Evolutionary conservation across 2,113 vertebrate genomes (phyloP).

Genomic region (Trogon surrucura): DNA sequence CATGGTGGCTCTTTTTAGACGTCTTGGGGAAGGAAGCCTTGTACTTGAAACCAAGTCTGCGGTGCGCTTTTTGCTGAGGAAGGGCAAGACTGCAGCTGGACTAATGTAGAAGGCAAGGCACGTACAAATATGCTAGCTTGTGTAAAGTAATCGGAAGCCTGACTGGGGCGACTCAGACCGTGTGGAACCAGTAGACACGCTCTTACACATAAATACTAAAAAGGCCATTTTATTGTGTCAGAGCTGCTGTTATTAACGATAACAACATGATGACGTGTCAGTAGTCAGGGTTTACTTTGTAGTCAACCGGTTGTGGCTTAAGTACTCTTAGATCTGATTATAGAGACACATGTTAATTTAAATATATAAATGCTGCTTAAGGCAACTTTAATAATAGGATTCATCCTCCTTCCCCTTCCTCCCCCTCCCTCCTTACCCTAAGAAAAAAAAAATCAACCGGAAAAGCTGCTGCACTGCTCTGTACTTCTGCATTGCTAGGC

Average conservation of each 20-base stretch:
- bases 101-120: fast-evolving
- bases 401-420: slow-evolving; percentile 33
- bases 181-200: background rate
- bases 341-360: slow-evolving; percentile 25
- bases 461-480: slow-evolving; percentile 37
- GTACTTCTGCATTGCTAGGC: slow-evolving; percentile 37
- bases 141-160: background rate
- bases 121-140: fast-evolving
- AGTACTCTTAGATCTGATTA: slow-evolving; percentile 18
- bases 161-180: fast-evolving
- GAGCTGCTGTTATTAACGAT: background rate
- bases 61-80: background rate
- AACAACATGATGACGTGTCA: background rate
- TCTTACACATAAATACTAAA: background rate
- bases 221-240: background rate
- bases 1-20: background rate
- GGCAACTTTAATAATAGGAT: slow-evolving; percentile 53
- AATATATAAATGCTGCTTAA: slow-evolving; percentile 46
- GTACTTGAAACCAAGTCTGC: background rate
- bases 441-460: background rate
- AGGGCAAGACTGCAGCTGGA: background rate
- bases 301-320: slow-evolving; percentile 21
- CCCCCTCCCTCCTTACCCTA: background rate
- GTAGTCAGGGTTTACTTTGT: background rate
- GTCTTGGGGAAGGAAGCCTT: background rate